Percentiles rank a stretch among this genome's conserved stretches.
Conservation (phyloP, 2,888 invertebrate species). For the Megamerina dolium region DNA sequence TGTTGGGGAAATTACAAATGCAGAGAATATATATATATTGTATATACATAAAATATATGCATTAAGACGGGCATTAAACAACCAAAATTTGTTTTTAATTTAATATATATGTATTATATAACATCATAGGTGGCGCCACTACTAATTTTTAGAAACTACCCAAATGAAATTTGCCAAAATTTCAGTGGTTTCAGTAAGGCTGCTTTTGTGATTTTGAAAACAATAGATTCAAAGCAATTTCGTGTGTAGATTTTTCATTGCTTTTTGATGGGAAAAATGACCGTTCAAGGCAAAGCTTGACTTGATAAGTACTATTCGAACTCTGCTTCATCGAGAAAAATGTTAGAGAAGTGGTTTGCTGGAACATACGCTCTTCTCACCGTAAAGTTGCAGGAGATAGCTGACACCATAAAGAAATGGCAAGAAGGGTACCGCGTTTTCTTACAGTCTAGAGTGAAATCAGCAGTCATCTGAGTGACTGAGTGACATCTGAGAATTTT, state of each 20-base stretch:
- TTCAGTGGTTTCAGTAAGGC: too few relatives aligned
- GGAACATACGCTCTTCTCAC: background rate
- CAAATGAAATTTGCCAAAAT: too few relatives aligned
- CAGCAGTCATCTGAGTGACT: background rate
- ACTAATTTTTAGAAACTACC: too few relatives aligned
- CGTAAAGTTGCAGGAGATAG: background rate
- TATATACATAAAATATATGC: too few relatives aligned
- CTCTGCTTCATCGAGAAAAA: background rate
- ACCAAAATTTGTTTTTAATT: too few relatives aligned
- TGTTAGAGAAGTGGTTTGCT: background rate
- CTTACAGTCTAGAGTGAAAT: too few relatives aligned
- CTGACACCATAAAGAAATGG: background rate
- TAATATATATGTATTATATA: too few relatives aligned
- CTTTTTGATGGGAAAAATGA: background rate
- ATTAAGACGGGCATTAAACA: too few relatives aligned
- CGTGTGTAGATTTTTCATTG: background rate
- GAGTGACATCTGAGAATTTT: background rate
- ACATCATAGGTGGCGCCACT: too few relatives aligned
- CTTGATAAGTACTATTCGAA: background rate
- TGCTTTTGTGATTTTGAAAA: too few relatives aligned
- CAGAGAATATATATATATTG: conserved; percentile 17
- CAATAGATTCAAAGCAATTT: background rate
- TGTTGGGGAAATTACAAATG: conserved; percentile 19
- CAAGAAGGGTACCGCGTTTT: too few relatives aligned
- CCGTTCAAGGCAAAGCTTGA: conserved; percentile 1